These are phyloP conservation scores for Galleria mellonella DNA, from an alignment of 1,140 invertebrate species.

Conservation along the genomic window DNA sequence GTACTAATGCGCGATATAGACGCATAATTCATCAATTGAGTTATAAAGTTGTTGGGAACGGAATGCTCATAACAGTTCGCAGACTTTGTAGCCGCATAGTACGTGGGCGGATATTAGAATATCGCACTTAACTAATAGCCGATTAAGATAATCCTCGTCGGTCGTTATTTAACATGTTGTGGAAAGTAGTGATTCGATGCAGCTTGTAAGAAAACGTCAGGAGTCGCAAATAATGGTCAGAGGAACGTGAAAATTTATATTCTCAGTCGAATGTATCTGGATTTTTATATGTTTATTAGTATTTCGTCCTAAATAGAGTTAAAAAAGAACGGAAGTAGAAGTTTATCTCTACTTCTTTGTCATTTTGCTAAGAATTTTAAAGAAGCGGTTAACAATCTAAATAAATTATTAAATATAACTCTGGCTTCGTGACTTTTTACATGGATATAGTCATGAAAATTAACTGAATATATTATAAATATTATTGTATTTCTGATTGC, in stretches of 20 bases:
- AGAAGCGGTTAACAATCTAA: no score
- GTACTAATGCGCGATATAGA: slow-evolving; percentile 39
- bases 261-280: no score
- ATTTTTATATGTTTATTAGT: no score
- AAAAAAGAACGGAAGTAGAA: no score
- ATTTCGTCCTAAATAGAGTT: no score
- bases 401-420: no score
- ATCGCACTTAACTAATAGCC: slow-evolving; percentile 18
- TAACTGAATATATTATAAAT: no score
- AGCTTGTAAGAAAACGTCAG: slow-evolving; percentile 24
- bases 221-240: slow-evolving; percentile 34
- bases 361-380: no score
- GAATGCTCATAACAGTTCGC: slow-evolving; percentile 12
- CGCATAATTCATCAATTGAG: slow-evolving; percentile 42
- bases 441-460: no score
- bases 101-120: slow-evolving; percentile 13
- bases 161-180: slow-evolving; percentile 24
- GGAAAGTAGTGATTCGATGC: slow-evolving; percentile 28
- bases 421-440: no score
- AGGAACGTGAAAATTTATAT: slow-evolving; percentile 11
- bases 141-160: slow-evolving; percentile 1
- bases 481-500: no score
- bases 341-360: no score
- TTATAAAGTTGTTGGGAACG: slow-evolving; percentile 36
- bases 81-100: slow-evolving; percentile 11